phyloP scores from a whole-genome alignment of 2,888 invertebrate species.

The Tetrapedia diversipes region DNA sequence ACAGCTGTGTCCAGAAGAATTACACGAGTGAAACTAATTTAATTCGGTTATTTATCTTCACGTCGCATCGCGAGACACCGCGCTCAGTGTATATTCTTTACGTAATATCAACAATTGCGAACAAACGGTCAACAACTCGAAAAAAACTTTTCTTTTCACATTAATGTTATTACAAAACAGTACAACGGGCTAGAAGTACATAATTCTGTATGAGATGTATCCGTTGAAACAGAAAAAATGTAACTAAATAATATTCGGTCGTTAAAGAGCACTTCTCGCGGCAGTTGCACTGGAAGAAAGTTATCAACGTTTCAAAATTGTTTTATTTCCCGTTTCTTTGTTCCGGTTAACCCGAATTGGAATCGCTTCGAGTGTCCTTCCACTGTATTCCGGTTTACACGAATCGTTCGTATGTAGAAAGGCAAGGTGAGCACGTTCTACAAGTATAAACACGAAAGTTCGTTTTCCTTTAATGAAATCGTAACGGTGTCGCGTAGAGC shows the following conservation, averaged over 20 bases:
- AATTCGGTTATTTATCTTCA: slow-evolving; percentile 48
- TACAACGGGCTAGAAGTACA: slow-evolving; percentile 5
- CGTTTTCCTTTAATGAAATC: slow-evolving; percentile 42
- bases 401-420: background rate
- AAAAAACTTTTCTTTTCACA: no score
- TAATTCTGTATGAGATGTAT: no score
- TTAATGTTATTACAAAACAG: background rate
- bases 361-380: background rate
- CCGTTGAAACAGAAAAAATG: background rate
- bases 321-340: background rate
- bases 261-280: background rate
- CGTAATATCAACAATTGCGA: slow-evolving; percentile 16
- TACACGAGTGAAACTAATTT: slow-evolving; percentile 28
- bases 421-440: background rate
- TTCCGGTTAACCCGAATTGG: background rate
- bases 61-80: slow-evolving; percentile 7
- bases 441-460: slow-evolving; percentile 34
- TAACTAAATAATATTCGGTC: background rate
- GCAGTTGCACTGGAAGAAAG: background rate
- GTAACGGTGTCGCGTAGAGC: slow-evolving; percentile 29
- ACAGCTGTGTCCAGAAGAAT: slow-evolving; percentile 20
- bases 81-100: slow-evolving; percentile 8
- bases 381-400: background rate
- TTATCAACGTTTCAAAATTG: background rate
- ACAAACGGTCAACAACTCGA: no score